Evolutionary conservation across 2,113 vertebrate genomes (phyloP).

Genomic region (Orcinus orca): DNA sequence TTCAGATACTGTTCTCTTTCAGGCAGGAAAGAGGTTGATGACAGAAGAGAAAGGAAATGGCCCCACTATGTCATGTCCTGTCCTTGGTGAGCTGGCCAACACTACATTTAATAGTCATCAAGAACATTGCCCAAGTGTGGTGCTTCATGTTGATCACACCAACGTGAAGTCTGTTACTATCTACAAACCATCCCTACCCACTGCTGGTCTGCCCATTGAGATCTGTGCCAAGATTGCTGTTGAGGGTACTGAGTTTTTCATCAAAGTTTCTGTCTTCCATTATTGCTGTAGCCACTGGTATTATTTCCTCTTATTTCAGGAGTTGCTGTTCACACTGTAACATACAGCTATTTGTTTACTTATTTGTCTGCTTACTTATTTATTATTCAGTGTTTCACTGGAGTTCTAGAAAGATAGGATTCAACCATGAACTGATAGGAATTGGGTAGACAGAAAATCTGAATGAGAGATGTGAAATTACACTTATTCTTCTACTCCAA

Average conservation of each 20-base stretch:
- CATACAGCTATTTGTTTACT: background rate
- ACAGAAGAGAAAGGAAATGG: background rate
- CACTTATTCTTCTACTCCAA: background rate
- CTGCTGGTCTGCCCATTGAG: background rate
- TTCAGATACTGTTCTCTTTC: background rate
- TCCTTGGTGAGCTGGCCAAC: background rate
- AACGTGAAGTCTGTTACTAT: background rate
- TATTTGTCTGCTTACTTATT: background rate
- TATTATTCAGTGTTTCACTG: background rate
- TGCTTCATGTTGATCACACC: background rate
- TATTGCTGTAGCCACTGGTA: background rate
- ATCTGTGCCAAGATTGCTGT: background rate
- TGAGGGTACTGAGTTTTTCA: background rate
- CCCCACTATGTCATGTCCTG: background rate
- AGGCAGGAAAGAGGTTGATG: background rate
- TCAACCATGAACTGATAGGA: background rate
- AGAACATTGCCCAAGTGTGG: background rate
- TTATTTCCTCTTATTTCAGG: background rate
- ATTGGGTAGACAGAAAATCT: background rate
- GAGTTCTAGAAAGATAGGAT: background rate
- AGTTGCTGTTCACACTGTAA: background rate
- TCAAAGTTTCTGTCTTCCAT: background rate
- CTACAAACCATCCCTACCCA: background rate
- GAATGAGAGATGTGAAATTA: background rate
- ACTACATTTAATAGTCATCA: background rate